A percentile compares a stretch with the other conserved stretches of the same genome.
Evolutionary conservation across 2,797 vertebrate genomes (phyloP).

Genomic region (Dallia pectoralis): DNA sequence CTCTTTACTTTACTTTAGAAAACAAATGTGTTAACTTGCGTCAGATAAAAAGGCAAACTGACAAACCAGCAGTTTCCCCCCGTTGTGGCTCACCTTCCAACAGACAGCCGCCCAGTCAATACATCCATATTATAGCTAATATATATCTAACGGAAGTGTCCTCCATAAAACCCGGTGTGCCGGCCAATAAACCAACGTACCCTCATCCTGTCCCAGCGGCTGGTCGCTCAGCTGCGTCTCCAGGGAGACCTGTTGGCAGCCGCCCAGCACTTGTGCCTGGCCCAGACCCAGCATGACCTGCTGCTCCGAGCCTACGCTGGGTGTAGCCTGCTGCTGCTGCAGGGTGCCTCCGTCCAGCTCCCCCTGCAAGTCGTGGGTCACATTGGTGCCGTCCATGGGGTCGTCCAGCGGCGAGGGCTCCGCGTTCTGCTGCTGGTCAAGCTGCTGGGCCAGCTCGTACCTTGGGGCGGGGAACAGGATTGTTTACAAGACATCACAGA

Average conservation of each 20-base stretch:
- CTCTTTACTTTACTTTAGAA: no score
- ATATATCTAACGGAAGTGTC: no score
- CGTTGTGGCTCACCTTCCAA: no score
- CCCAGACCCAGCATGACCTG: slow-evolving; percentile 85
- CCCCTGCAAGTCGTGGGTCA: slow-evolving; percentile 84
- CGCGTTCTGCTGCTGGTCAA: slow-evolving; percentile 79
- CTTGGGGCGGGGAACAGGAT: slow-evolving; percentile 60
- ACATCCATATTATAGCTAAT: no score
- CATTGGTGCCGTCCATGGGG: slow-evolving; percentile 73
- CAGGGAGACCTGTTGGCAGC: slow-evolving; percentile 79
- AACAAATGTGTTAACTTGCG: no score
- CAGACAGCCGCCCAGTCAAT: no score
- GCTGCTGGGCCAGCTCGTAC: slow-evolving; percentile 93
- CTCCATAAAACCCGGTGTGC: no score
- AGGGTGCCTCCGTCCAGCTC: slow-evolving; percentile 81
- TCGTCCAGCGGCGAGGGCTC: slow-evolving; percentile 65
- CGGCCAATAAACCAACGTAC: neutral
- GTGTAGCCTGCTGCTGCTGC: slow-evolving; percentile 66
- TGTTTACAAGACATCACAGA: neutral
- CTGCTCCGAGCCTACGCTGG: slow-evolving; percentile 71
- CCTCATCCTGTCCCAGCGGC: slow-evolving; percentile 60
- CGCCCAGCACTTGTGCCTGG: slow-evolving; percentile 78
- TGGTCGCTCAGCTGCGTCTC: slow-evolving; percentile 80
- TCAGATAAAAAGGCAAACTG: no score
- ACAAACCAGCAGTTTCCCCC: no score